A percentile compares a stretch with the other conserved stretches of the same genome.
Conservation (phyloP, 1,140 invertebrate species). For the Augochlora pura region DNA sequence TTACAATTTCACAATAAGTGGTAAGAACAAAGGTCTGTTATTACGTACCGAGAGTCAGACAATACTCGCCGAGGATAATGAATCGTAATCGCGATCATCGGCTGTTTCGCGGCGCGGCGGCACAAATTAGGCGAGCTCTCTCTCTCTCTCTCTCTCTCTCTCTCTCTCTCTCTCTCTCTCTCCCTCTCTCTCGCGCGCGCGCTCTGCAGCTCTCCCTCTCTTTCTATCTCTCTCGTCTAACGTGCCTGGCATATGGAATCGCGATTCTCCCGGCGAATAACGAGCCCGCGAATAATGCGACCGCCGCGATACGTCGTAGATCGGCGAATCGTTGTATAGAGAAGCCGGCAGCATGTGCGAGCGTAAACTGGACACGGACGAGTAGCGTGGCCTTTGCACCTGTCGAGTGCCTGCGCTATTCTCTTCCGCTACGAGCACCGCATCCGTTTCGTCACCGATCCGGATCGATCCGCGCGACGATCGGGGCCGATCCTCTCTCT, state of each 20-base stretch:
- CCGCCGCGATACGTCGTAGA: not conserved
- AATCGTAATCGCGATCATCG: slow-evolving; percentile 59
- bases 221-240: not conserved
- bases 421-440: slow-evolving; percentile 4
- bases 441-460: not conserved
- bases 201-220: too few species aligned
- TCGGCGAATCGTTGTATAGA: slow-evolving; percentile 7
- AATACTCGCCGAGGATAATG: slow-evolving; percentile 58
- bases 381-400: slow-evolving; percentile 42
- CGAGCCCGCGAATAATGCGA: slow-evolving; percentile 40
- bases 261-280: slow-evolving; percentile 44
- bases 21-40: slow-evolving; percentile 55
- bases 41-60: slow-evolving; percentile 41
- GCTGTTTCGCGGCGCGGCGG: slow-evolving; percentile 29
- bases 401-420: slow-evolving; percentile 29
- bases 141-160: not conserved
- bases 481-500: too few species aligned
- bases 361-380: slow-evolving; percentile 12
- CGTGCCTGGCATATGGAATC: slow-evolving; percentile 55
- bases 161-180: too few species aligned
- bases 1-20: slow-evolving; percentile 56
- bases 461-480: too few species aligned
- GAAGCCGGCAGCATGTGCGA: not conserved
- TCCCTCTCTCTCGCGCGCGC: too few species aligned
- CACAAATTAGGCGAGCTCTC: slow-evolving; percentile 53